Evolutionary conservation across 2,888 invertebrate genomes (phyloP), one percentile per base, ranked within the genome.

Genomic region (Scaptomyza parva): DNA sequence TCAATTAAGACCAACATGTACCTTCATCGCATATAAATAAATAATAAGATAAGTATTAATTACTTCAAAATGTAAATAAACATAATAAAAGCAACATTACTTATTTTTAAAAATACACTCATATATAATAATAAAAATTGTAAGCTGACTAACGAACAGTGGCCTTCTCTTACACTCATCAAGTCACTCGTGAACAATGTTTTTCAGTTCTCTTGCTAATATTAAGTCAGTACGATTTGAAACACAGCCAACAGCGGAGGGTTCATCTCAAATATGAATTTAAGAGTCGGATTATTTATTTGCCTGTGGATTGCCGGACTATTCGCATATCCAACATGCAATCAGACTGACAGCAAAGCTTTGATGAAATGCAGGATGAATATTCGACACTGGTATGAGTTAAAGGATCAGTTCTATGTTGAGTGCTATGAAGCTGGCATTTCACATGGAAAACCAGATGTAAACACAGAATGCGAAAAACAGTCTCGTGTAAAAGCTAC

Each of bases 371-470:
- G 37, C 4, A 11, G 5, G 3, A 6, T 1, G n/a, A 17, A 0
- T 0, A 7, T 30, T 6, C 26, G 70, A 8, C 26, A 3, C n/a
- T 62, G 45, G 45, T 57, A 50, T 14, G 1, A 14, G 8, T 9
- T 50, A 0, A 53, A 48, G 30, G 20, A 50, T 41, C 3, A 35
- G 0, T n/a, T 7, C 2, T 50, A 7, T 26, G 0, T 2, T 5
- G 3, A 30, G 12, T 58, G 55, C 17, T 30, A 17, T 17, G 8
- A 14, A 11, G 8, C 14, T 20, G 20, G 2, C 5, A 20, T 2
- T 12, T 54, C 39, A 55, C 71, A 55, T 71, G 57, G 50, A 35
- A 67, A 61, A 65, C 20, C 11, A 18, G 17, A 37, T 69, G 74
- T 74, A 77, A 66, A 5, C 11, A 3, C 18, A 1, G 26, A 39